These are phyloP conservation scores for Chironomus tepperi DNA, from an alignment of 1,140 invertebrate species.

Conservation along the genomic window DNA sequence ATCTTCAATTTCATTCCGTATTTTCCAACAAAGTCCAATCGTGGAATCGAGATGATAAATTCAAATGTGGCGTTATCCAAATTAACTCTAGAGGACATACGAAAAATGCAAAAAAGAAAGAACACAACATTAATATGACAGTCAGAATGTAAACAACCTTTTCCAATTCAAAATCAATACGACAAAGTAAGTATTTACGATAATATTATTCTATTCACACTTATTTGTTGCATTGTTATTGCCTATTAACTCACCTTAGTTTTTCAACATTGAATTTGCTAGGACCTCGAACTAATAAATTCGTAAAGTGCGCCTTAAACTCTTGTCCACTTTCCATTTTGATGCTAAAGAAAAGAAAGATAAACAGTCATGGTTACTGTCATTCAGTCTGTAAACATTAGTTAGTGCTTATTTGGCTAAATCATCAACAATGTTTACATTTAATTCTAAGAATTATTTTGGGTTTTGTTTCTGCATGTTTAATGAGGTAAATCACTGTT, in stretches of 20 bases:
- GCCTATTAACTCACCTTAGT: constrained; percentile 30
- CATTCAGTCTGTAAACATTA: no score
- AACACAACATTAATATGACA: no score
- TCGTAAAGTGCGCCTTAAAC: constrained; percentile 34
- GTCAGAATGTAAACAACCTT: no score
- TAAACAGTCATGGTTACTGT: background rate
- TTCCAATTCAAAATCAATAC: no score
- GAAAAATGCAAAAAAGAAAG: no score
- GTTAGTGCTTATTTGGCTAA: no score
- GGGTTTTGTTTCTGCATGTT: no score
- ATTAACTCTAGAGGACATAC: constrained; percentile 31
- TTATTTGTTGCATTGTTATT: background rate
- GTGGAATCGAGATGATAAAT: constrained; percentile 39
- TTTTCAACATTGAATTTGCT: constrained; percentile 38
- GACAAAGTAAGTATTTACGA: no score
- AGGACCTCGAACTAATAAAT: constrained; percentile 34
- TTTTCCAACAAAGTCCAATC: constrained; percentile 41
- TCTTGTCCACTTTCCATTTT: constrained; percentile 33
- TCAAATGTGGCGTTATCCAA: constrained; percentile 37
- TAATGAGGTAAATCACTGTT: no score
- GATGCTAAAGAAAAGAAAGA: constrained; percentile 27
- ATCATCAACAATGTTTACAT: no score
- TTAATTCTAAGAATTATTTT: no score
- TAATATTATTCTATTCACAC: background rate
- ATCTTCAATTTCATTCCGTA: constrained; percentile 46